Base-by-base conservation (phyloP, 2,113 vertebrate species). In the Heterotis niloticus region DNA sequence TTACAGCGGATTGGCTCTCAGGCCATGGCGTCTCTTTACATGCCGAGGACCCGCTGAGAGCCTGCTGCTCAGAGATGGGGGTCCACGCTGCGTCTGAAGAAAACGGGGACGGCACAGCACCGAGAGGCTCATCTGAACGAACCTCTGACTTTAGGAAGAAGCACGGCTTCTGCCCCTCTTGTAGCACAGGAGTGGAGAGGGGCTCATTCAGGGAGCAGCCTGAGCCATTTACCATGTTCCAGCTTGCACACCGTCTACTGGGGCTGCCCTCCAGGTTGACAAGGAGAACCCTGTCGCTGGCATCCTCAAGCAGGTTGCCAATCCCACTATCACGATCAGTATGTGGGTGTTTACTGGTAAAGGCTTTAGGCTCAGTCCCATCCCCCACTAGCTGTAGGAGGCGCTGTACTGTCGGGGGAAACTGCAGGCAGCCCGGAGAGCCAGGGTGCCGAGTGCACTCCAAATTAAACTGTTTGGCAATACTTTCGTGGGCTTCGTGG, bases 291-390 rank as follows among this genome's bases (percentile, higher is more conserved):
- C 93, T 91, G 75, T 93, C 93, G 56, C 83, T 89, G 83, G 94
- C 95, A 82, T 97, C 95, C 80, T 96, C 95, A 78, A 93, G 94
- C 73, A 97, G 95, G 74, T 96, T 97, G 60, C 94, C 96, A 51
- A 99, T 95, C 26, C 96, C 97, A 0, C 96, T 98, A 74, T 98
- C 97, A 1, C 96, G 96, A 81, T 94, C 97, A 83, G 96, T 90
- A 54, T 95, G 93, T 0, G 86, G 91, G 51, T 95, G 94, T 0
- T 93, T 92, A 10, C 97, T 96, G 1, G 84, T 84, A 28, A 98
- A 95, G 59, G 96, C 93, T 75, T 94, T 94, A 0, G 93, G 75
- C 66, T 96, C 95, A 1, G 34, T 44, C 97, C 97, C 93, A 98
- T 94, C 85, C 97, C 94, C 10, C 84, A 98, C 89, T 85, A 98